phyloP scores from a whole-genome alignment of 2,888 invertebrate species.

The Nezara viridula region DNA sequence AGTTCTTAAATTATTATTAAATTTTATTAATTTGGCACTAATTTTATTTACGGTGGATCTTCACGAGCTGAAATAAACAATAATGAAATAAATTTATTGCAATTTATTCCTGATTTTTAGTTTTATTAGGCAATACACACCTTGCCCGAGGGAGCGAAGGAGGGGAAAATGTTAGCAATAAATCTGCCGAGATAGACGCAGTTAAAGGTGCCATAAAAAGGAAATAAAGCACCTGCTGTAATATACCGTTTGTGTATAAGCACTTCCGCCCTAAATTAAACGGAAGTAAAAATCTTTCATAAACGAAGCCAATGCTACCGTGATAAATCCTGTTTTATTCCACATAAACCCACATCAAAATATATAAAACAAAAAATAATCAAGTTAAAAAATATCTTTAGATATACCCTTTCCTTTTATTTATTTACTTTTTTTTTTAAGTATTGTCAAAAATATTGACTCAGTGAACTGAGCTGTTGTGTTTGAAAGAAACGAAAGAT shows the following conservation, averaged over 20 bases:
- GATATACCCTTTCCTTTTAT: too few species aligned
- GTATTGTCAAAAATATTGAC: too few species aligned
- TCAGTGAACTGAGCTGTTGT: neutral
- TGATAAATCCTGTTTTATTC: neutral
- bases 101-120: neutral
- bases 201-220: slow-evolving; percentile 37
- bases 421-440: neutral
- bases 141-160: neutral
- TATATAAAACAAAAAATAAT: too few species aligned
- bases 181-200: neutral
- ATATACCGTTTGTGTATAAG: neutral
- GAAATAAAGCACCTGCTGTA: neutral
- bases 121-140: neutral
- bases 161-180: neutral
- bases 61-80: too few species aligned
- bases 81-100: too few species aligned
- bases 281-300: slow-evolving; percentile 5
- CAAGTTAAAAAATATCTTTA: too few species aligned
- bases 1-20: too few species aligned
- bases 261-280: neutral
- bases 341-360: neutral
- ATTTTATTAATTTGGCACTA: too few species aligned
- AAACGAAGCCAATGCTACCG: neutral
- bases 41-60: too few species aligned
- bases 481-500: neutral